Evolutionary conservation across 2,113 vertebrate species (phyloP), one percentile per base, ranked within the genome.

Genomic region (Alaudala cheleensis): DNA sequence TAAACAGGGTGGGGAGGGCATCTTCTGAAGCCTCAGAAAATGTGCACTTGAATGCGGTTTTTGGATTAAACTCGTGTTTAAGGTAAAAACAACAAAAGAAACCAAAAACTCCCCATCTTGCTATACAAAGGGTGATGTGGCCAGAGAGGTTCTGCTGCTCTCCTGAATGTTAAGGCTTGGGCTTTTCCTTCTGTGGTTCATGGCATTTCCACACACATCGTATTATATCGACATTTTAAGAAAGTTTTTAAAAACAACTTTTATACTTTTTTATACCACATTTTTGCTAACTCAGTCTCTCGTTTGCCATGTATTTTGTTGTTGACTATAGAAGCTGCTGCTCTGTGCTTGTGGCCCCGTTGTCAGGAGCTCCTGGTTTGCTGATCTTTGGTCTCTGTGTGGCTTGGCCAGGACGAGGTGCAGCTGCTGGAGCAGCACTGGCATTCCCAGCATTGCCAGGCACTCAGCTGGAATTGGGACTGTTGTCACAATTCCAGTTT

Each of bases 241-340:
- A 45, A 51, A 57, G 67, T 94, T 98, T 97, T 97, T 91, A 76
- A 88, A 94, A 94, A 50, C 60, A 83, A 90, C 71, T 97, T 98
- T 98, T 97, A 39, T 97, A 98, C 96, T 91, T 97, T 98, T 96
- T 96, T 93, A 97, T 96, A 95, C 96, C 72, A 66, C 93, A 20
- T 92, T 98, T 98, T 98, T 97, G 95, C 95, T 98, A 97, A 96
- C 86, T 89, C 37, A 1, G 96, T 97, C 95, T 96, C 84, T 95
- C 9, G 42, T 90, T 92, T 93, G 86, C 91, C 94, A 22, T 66
- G 6, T 42, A 10, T 6, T 61, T 39, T 10, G 19, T 86, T 74
- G 72, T 33, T 88, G 74, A 47, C 67, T 61, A 0, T 11, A 47
- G 76, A 60, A 80, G 67, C 81, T 81, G 33, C 91, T 61, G 56